Evolutionary conservation across 2,888 invertebrate genomes (phyloP).

Genomic region (Junonia oenone): DNA sequence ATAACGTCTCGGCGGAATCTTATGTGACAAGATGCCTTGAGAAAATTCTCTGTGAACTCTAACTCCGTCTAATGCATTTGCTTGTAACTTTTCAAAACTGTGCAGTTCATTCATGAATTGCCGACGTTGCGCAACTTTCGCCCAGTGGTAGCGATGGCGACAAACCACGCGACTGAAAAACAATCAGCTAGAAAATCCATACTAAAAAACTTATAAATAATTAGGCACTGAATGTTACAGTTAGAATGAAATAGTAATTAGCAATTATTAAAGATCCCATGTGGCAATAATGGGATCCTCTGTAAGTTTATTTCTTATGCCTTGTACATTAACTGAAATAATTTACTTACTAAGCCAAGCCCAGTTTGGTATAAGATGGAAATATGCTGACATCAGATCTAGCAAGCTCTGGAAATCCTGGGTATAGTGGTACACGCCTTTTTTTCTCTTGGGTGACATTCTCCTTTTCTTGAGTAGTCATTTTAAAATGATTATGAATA

Average conservation of each 20-base stretch:
- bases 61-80: conserved; percentile 82
- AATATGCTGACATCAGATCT: conserved; percentile 81
- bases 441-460: conserved; percentile 36
- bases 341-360: conserved; percentile 83
- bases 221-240: too few species aligned
- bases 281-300: too few species aligned
- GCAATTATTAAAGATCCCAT: too few species aligned
- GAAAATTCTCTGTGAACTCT: conserved; percentile 83
- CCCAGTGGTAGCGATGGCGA: conserved; percentile 79
- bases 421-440: conserved; percentile 55
- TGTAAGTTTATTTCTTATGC: too few species aligned
- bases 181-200: too few species aligned
- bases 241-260: too few species aligned
- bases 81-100: conserved; percentile 80
- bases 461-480: conserved; percentile 29
- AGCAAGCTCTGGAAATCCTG: conserved; percentile 74
- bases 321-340: too few species aligned
- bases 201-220: too few species aligned
- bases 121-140: conserved; percentile 69
- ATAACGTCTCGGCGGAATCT: conserved; percentile 64
- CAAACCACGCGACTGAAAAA: conserved; percentile 81
- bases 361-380: conserved; percentile 80
- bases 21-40: conserved; percentile 73
- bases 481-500: conserved; percentile 13
- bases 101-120: conserved; percentile 82